A percentile compares a stretch with the other conserved stretches of the same genome.
Conservation (phyloP, 2,113 vertebrate genomes). For the Struthidea cinerea region DNA sequence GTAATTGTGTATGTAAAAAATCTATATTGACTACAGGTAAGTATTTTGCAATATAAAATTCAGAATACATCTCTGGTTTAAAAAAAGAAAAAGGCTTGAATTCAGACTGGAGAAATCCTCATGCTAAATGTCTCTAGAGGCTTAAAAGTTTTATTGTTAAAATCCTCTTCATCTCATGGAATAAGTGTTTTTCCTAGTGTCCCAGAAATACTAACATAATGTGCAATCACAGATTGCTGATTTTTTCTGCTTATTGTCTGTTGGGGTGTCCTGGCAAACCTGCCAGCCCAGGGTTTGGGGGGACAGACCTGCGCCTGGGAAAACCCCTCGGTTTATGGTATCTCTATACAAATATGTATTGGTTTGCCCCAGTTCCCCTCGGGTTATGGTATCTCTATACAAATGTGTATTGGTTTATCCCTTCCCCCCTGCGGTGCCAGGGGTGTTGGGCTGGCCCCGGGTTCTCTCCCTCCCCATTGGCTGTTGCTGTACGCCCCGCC, state of each 20-base stretch:
- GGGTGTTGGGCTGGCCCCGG: too few relatives aligned
- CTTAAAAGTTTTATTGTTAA: background rate
- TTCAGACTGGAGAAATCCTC: background rate
- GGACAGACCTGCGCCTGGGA: too few relatives aligned
- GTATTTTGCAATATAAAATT: background rate
- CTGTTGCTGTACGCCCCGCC: too few relatives aligned
- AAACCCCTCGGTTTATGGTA: too few relatives aligned
- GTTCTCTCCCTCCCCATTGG: too few relatives aligned
- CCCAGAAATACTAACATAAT: background rate
- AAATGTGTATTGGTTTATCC: too few relatives aligned
- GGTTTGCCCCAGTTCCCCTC: too few relatives aligned
- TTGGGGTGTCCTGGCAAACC: too few relatives aligned
- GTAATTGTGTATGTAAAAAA: background rate
- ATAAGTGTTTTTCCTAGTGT: background rate
- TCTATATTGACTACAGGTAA: background rate
- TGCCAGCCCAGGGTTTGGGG: too few relatives aligned
- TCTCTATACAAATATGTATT: too few relatives aligned
- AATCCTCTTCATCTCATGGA: background rate
- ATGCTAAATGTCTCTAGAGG: background rate
- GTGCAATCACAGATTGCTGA: background rate
- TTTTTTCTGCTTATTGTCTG: background rate
- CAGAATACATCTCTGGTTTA: background rate
- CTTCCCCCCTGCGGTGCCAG: too few relatives aligned
- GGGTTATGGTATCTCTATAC: too few relatives aligned
- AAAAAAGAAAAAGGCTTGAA: background rate